Evolutionary conservation across 1,140 invertebrate species (phyloP).

Genomic region (Sarcophaga bullata): DNA sequence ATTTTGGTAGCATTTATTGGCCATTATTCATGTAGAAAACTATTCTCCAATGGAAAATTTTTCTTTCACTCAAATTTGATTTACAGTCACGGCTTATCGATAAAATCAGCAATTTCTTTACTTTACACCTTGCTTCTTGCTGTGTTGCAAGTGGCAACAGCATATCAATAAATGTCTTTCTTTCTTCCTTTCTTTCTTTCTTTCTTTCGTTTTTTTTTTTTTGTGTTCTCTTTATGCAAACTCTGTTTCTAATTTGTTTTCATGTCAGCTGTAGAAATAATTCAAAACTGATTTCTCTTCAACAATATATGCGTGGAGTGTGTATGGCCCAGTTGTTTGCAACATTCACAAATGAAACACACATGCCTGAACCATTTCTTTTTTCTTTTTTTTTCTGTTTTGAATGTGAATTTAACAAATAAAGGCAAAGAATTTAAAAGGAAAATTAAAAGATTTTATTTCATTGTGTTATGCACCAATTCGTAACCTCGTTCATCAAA

Average conservation of each 20-base stretch:
- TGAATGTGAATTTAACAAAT: background rate
- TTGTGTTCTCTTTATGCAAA: background rate
- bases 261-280: background rate
- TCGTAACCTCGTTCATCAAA: background rate
- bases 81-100: background rate
- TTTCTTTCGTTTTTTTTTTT: background rate
- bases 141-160: background rate
- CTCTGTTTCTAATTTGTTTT: background rate
- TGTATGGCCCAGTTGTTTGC: background rate
- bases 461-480: background rate
- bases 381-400: background rate
- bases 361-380: background rate
- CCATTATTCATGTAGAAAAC: no score
- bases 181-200: background rate
- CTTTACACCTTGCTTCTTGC: background rate
- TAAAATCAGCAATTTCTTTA: constrained; percentile 4
- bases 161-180: background rate
- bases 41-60: no score
- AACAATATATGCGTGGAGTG: background rate
- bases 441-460: background rate
- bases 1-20: no score
- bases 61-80: background rate
- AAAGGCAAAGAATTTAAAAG: background rate
- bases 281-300: background rate
- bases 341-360: background rate